Evolutionary conservation across 2,113 vertebrate genomes (phyloP), one percentile per base, ranked within the genome.

Genomic region (Amazona guildingii): DNA sequence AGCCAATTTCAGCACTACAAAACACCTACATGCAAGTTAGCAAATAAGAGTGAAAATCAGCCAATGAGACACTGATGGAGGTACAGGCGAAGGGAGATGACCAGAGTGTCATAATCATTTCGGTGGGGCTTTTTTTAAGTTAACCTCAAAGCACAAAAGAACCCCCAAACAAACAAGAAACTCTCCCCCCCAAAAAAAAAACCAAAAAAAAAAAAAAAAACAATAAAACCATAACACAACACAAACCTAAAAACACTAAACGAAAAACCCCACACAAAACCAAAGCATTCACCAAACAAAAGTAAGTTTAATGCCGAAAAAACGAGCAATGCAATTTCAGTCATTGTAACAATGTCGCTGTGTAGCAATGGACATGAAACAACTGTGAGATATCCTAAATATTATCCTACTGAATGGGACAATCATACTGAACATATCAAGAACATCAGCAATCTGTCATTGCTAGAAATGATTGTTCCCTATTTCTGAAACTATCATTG

Each of bases 21-120:
- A 28, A 14, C 2, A 1, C 61, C 41, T 31, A 39, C 19, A 76
- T 23, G 11, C 21, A 62, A 48, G 27, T 6, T 1, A 15, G 20
- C 20, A 55, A 89, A 5, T 9, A 4, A 13, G 11, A 70, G n/a
- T 8, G 13, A 23, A 35, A 76, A 29, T 31, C 1, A 70, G 28
- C 43, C 51, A 29, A 12, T 6, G 14, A 78, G 31, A 18, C 14
- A 7, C 57, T 7, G 29, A 35, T 1, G 5, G 17, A 70, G 21
- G 51, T 25, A 39, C 0, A 55, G 52, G 35, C 24, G 16, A 72
- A 49, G 10, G 0, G 13, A 69, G 11, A 10, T 1, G 9, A n/a
- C 24, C 17, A 44, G 35, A 49, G 6, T 5, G 11, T 4, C 2
- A 1, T 10, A 13, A 8, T 7, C 5, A 6, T 2, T 51, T 13